phyloP scores from a whole-genome alignment of 1,140 invertebrate genomes.

The Popillia japonica region DNA sequence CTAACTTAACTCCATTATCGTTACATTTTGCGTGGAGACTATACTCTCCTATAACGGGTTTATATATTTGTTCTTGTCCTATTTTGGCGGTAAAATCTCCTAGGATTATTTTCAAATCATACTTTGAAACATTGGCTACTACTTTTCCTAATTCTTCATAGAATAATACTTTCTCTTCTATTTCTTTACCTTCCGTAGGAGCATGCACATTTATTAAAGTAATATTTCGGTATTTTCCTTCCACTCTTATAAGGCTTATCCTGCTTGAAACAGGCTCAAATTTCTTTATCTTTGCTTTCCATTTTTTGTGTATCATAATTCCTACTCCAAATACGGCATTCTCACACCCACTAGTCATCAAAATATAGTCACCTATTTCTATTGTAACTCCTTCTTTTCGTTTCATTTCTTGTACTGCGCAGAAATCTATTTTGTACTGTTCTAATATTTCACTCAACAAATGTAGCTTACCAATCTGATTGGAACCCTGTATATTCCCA shows the following conservation, averaged over 20 bases:
- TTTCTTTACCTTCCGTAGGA: slow-evolving; percentile 1
- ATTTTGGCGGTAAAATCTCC: slow-evolving; percentile 17
- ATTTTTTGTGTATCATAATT: neutral
- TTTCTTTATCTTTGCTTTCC: neutral
- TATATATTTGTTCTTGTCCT: slow-evolving; percentile 13
- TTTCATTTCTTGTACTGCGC: neutral
- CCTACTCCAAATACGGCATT: slow-evolving; percentile 17
- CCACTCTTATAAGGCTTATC: neutral
- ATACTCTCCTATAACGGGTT: neutral
- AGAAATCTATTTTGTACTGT: neutral
- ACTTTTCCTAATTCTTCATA: slow-evolving; percentile 19
- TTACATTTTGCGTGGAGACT: slow-evolving; percentile 4
- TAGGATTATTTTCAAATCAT: slow-evolving; percentile 28
- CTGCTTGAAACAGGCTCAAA: neutral
- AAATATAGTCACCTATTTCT: neutral
- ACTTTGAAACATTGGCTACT: neutral
- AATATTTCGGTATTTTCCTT: slow-evolving; percentile 30
- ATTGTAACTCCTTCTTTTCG: neutral
- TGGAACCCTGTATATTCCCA: neutral
- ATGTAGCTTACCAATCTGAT: neutral
- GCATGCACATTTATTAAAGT: slow-evolving; percentile 16
- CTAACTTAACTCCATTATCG: neutral
- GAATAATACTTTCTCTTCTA: neutral
- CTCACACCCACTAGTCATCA: neutral
- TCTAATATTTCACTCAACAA: neutral